Percentiles rank a stretch among this genome's conserved stretches.
Conservation (phyloP, 2,113 vertebrate species). For the Recurvirostra avosetta region DNA sequence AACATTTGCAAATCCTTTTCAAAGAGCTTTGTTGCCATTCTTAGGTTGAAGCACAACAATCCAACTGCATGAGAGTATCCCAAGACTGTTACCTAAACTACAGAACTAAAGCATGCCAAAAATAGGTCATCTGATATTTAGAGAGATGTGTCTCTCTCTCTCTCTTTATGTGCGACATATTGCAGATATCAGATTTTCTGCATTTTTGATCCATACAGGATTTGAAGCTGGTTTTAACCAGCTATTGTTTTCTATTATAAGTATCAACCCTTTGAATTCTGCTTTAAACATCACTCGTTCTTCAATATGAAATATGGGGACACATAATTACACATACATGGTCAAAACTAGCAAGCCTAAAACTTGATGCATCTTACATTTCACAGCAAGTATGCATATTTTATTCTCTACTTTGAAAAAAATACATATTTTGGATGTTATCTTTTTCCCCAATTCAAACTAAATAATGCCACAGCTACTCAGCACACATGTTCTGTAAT, state of each 20-base stretch:
- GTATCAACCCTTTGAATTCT: neutral
- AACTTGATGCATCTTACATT: neutral
- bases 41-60: neutral
- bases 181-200: neutral
- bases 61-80: neutral
- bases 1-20: neutral
- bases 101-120: neutral
- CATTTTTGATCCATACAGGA: conserved; percentile 4
- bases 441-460: neutral
- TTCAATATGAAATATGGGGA: neutral
- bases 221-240: neutral
- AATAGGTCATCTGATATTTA: conserved; percentile 16
- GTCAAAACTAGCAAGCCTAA: neutral
- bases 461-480: neutral
- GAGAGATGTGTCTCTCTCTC: neutral
- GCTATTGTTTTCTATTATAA: neutral
- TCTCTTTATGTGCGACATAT: neutral
- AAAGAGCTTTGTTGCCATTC: neutral
- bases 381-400: neutral
- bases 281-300: neutral
- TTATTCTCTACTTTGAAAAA: neutral
- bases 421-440: neutral
- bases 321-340: neutral
- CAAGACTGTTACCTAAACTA: neutral
- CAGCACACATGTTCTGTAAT: neutral